phyloP scores from a whole-genome alignment of 2,113 vertebrate genomes.

The Empidonax traillii region DNA sequence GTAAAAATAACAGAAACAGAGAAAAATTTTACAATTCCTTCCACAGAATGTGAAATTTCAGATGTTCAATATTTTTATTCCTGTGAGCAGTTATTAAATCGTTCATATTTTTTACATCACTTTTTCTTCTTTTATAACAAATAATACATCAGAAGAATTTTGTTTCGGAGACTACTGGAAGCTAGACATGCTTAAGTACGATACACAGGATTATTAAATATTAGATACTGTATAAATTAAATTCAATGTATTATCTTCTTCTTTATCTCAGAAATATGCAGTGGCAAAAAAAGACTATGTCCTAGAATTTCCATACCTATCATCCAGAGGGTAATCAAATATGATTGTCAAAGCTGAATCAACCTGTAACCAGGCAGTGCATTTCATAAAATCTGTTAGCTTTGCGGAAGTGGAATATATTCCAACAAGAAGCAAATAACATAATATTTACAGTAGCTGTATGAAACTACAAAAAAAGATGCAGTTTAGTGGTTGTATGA shows the following conservation, averaged over 20 bases:
- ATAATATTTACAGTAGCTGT: not conserved
- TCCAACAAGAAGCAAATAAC: not conserved
- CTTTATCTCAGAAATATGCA: not conserved
- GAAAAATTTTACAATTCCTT: not conserved
- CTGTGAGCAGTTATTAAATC: not conserved
- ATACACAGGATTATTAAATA: not conserved
- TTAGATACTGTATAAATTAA: not conserved
- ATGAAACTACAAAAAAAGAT: not conserved
- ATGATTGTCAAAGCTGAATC: not conserved
- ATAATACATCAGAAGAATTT: not conserved
- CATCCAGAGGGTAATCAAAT: not conserved
- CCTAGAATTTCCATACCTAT: not conserved
- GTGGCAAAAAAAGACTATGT: not conserved
- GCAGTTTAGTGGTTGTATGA: not conserved
- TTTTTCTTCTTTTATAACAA: not conserved
- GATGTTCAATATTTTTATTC: not conserved
- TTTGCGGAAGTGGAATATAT: not conserved
- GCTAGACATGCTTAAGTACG: not conserved
- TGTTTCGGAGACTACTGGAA: not conserved
- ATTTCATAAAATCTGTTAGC: not conserved
- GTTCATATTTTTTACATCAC: not conserved
- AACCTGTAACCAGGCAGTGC: not conserved
- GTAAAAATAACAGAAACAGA: not conserved
- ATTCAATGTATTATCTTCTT: not conserved
- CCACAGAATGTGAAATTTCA: not conserved